Base-by-base conservation (phyloP, 2,113 vertebrate genomes). In the Dipodomys merriami region DNA sequence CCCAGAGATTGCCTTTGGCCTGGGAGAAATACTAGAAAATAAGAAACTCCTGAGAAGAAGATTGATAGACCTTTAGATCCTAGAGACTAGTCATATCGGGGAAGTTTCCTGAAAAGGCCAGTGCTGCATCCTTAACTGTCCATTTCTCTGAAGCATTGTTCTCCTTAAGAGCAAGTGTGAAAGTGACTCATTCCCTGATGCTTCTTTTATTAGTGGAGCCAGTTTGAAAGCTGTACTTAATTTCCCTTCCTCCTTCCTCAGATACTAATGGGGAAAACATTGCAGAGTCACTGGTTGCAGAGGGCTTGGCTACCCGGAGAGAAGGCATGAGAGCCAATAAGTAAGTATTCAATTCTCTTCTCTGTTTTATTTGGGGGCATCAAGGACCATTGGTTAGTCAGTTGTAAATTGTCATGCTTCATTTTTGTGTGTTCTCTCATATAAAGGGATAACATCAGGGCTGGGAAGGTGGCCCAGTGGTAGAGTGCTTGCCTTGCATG, bases 241-340 rank as follows among this genome's bases (percentile, higher is more conserved):
- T 67, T 64, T 39, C 11, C 15, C 2, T 16, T 60, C 77, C 77
- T 71, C 25, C 84, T 53, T 91, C 80, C 60, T 10, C 96, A 99
- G 99, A 99, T 97, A 99, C 98, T 10, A 97, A 96, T 0, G 99
- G 99, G 0, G 99, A 99, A 97, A 99, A 99, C 98, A 98, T 99
- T 5, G 99, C 99, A 0, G 99, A 99, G 86, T 98, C 99, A 60
- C 97, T 99, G 68, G 99, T 99, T 95, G 97, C 97, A 0, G 99
- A 99, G 86, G 99, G 99, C 0, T 97, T 99, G 27, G 99, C 99
- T 7, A 98, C 98, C 65, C 99, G 99, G 85, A 98, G 99, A 96
- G 99, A 99, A 97, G 99, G 99, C 82, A 98, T 99, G 97, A 97
- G 99, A 96, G 98, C 99, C 79, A 99, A 98, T 97, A 99, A 99